Base-by-base conservation (phyloP, 2,113 vertebrate genomes). In the Leptobrachium leishanense region DNA sequence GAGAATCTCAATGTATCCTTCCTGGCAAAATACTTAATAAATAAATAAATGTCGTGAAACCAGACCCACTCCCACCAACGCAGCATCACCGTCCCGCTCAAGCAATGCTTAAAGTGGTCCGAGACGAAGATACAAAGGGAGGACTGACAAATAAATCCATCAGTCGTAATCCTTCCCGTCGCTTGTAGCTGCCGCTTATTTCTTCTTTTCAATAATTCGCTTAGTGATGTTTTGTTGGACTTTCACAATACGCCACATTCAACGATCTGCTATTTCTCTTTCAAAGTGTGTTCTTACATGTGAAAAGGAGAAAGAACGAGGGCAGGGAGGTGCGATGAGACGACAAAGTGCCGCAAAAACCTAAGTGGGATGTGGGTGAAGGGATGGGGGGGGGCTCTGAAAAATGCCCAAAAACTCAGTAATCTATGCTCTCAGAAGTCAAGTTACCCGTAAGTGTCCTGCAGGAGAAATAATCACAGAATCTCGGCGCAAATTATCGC, bases 181-280 rank as follows among this genome's bases (percentile, higher is more conserved):
- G 82, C 83, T 84, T 77, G 83, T 83, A 83, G 83, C 85, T 82
- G 86, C 86, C 88, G 90, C 91, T 92, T 87, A 79, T 2, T 65
- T 81, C 81, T 82, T 70, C 39, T 79, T 54, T 83, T 72, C 79
- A 81, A 43, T 87, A 87, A 91, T 91, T 92, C 89, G 90, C 88
- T 92, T 90, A 88, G 82, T 77, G 76, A 70, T 9, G 8, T 82
- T 88, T 82, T 87, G 82, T 84, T 77, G 85, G 87, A 86, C 82
- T 81, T 88, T 89, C 91, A 88, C 85, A 92, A 83, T 6, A 40
- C 39, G 84, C 83, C 84, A 84, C 87, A 82, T 85, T 86, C 79
- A 88, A 90, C 68, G 55, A 57, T 66, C 83, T 77, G 69, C 84
- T 88, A 81, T 82, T 83, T 86, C 88, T 85, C 81, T 90, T 84